Base-by-base conservation (phyloP, 2,888 invertebrate species). In the Abrostola tripartita region DNA sequence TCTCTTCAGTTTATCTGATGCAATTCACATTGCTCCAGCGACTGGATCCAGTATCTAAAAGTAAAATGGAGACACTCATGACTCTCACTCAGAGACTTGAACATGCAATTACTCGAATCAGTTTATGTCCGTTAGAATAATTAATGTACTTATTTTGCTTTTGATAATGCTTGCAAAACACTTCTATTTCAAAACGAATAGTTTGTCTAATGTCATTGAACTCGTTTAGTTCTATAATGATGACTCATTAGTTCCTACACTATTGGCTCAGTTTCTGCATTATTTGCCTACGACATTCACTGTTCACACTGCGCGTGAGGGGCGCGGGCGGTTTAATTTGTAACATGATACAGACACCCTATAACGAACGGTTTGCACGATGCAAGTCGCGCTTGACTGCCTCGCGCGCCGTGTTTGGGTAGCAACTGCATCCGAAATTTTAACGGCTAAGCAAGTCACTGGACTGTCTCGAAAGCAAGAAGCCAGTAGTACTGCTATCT, bases 1-100 rank as follows among this genome's bases (percentile, higher is more conserved):
- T 47, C 54, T 44, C n/a, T 38, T 55, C 36, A 50, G 47, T 56
- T 56, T 36, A 57, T 60, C 11, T 41, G 9, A 38, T 24, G 40
- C 24, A 47, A 47, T 47, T 47, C 44, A 47, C 44, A 47, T 24
- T 14, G 24, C 14, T 47, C 14, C 24, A 47, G 44, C 10, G 44
- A 24, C 44, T 47, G 44, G 9, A 0, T 47, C 9, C 24, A 47
- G 44, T 47, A 24, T 14, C 8, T 8, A 14, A 12, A 44, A 47
- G 24, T 47, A n/a, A n/a, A 41, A 6, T 5, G 14, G 24, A 47
- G 14, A 8, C 44, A 24, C 7, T n/a, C n/a, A n/a, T n/a, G n/a
- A n/a, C n/a, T n/a, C n/a, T n/a, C n/a, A n/a, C n/a, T n/a, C n/a
- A n/a, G n/a, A n/a, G n/a, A n/a, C n/a, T 24, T 2, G 24, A 24